Base-by-base conservation (phyloP, 2,113 vertebrate genomes). In the Kryptolebias marmoratus region DNA sequence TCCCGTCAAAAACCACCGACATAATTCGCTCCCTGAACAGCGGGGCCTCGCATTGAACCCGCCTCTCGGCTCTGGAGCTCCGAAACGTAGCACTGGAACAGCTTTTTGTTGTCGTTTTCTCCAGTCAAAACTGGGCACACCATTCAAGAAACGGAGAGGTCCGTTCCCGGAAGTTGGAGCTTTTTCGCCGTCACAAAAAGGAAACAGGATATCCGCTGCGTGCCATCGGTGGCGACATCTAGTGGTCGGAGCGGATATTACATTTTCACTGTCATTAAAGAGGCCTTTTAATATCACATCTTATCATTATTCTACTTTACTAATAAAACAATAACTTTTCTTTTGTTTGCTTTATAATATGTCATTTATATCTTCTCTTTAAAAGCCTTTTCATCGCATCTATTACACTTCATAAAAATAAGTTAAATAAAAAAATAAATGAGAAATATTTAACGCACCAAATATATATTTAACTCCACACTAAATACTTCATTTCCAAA, bases 1-100 rank as follows among this genome's bases (percentile, higher is more conserved):
- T 92, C 67, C 92, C 92, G 74, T 94, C 92, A 85, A 93, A 93
- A 73, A 92, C 86, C 80, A 91, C 90, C 71, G 91, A 93, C 93
- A 94, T 94, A 32, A 70, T 80, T 91, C 59, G 81, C 28, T 87
- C 74, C 53, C 83, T 73, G 48, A 80, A 61, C 80, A 73, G 81
- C 0, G n/a, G 68, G 72, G 45, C 70, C 60, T 86, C 44, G 42
- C 88, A 91, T 92, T 6, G 68, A 91, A 83, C 39, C 27, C 47
- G 50, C 45, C 62, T 14, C 22, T 65, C 18, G 16, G 11, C 27
- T 18, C 2, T 0, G 18, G 9, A n/a, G 39, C 71, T 49, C 75
- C 47, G 45, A 60, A 1, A 13, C 1, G 12, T n/a, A 28, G 11
- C 30, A 65, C 3, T 11, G 8, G 1, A 22, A 9, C 14, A 22